Evolutionary conservation across 2,888 invertebrate species (phyloP).

Genomic region (Microchrysa polita): DNA sequence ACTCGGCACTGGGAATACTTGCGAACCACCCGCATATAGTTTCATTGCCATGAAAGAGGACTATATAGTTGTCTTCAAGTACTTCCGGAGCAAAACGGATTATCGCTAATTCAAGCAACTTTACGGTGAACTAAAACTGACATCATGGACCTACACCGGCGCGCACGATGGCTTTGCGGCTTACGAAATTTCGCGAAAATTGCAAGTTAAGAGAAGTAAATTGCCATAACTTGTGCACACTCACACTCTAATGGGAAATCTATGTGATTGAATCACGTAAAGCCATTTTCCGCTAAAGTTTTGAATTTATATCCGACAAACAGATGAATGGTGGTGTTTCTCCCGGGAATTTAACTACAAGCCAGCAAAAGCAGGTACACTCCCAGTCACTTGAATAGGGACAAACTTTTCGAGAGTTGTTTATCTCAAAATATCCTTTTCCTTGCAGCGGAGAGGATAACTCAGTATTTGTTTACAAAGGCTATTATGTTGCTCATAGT

Average conservation of each 20-base stretch:
- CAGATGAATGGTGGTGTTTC: not conserved
- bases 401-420: no score
- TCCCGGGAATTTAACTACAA: no score
- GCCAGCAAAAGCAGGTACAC: no score
- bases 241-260: not conserved
- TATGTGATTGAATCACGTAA: conserved; percentile 7
- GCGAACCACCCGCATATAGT: conserved; percentile 29
- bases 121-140: not conserved
- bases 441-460: no score
- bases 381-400: no score
- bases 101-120: conserved; percentile 22
- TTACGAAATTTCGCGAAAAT: not conserved
- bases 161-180: not conserved
- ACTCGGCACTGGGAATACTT: conserved; percentile 3
- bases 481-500: no score
- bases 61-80: conserved; percentile 22
- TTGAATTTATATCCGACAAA: not conserved
- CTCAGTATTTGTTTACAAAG: no score
- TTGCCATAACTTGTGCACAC: not conserved
- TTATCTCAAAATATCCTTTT: no score
- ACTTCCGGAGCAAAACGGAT: conserved; percentile 22
- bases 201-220: not conserved
- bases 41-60: conserved; percentile 9
- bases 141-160: not conserved
- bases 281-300: not conserved